Evolutionary conservation across 1,140 invertebrate species (phyloP).

Genomic region (Lasioglossum baleicum): DNA sequence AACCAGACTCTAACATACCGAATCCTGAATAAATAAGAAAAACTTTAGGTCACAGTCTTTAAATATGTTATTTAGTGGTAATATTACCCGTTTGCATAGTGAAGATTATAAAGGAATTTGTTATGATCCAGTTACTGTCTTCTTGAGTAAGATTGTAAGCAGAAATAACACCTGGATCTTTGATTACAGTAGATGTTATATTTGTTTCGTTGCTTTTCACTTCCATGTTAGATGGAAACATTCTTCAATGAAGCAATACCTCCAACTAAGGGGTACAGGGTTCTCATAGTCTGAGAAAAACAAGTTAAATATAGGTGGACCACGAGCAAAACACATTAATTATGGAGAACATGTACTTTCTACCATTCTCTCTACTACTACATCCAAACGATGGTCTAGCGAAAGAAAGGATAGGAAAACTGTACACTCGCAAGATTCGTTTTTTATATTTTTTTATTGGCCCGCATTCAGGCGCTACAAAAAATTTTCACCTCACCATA

Average conservation of each 20-base stretch:
- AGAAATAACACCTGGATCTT: conserved; percentile 58
- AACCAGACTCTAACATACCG: conserved; percentile 94
- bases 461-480: conserved; percentile 73
- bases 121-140: conserved; percentile 95
- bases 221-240: conserved; percentile 35
- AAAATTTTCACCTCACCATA: conserved; percentile 65
- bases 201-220: conserved; percentile 30
- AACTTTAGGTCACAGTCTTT: no score
- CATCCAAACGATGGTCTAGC: not conserved
- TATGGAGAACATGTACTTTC: conserved; percentile 44
- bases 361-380: not conserved
- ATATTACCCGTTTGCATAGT: conserved; percentile 96
- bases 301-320: conserved; percentile 59
- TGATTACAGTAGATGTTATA: conserved; percentile 28
- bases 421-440: conserved; percentile 1
- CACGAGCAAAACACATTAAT: conserved; percentile 60
- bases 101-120: conserved; percentile 96
- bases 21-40: conserved; percentile 84
- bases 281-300: conserved; percentile 52
- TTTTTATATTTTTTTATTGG: conserved; percentile 71
- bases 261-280: conserved; percentile 16
- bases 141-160: conserved; percentile 84
- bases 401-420: not conserved
- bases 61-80: not conserved
- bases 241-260: not conserved